Evolutionary conservation across 2,888 invertebrate genomes (phyloP), one percentile per base, ranked within the genome.

Genomic region (Helleia helle): DNA sequence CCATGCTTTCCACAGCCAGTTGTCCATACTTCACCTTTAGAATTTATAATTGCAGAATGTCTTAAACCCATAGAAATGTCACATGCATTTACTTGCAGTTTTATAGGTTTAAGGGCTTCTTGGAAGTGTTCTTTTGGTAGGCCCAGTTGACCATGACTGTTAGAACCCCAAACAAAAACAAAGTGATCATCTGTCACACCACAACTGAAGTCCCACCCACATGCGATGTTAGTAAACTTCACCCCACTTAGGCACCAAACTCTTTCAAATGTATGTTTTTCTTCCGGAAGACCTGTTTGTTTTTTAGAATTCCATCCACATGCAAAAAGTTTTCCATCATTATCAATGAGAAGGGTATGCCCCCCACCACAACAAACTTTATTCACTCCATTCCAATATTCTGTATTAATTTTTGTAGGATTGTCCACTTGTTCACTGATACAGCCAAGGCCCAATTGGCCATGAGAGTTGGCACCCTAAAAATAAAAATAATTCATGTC

Each of bases 131-230:
- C 74, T 62, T 85, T 87, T 1, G 83, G 79, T 18, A 91, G 74
- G 8, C 94, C 94, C 40, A 94, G 72, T 62, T 94, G 94, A 12
- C 93, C 92, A 63, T 90, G 90, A 46, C 86, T 84, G 66, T 94
- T 94, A 13, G 93, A 92, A 3, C 96, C 95, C 95, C 95, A 95
- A 2, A 91, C 90, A 72, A 90, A 91, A 1, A 95, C 68, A 40
- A 88, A 86, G 36, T 90, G 88, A 48, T 89, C 87, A 57, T 88
- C 86, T 14, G 92, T 89, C 12, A 94, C 85, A 28, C 91, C 93
- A 51, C 91, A 90, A 41, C 92, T 93, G 50, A 90, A 90, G 60
- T 94, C 93, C 93, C 94, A 94, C n/a, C 94, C 94, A 54, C 92
- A 91, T 24, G 89, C 87, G 43, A 93, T 80, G 50, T 88, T 87